Percentiles rank a stretch among this genome's conserved stretches.
Evolutionary conservation across 35 echinoderm and acorn worm genomes (phyloP).

Genomic region (Diadema setosum): DNA sequence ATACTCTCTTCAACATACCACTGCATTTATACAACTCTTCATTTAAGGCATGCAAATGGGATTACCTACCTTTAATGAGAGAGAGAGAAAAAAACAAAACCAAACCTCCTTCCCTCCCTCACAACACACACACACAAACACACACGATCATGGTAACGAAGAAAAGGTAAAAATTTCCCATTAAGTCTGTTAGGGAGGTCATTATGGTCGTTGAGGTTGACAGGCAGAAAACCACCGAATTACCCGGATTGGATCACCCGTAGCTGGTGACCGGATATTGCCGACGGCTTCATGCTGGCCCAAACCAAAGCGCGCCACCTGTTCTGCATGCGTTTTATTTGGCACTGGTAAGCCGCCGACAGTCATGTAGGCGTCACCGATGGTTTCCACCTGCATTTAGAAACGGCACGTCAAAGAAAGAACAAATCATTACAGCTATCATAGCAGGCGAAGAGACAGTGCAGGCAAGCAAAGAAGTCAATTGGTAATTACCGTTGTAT

Average conservation of each 20-base stretch:
- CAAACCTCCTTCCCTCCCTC: not conserved
- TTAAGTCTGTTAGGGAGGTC: not conserved
- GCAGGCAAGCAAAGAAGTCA: no score
- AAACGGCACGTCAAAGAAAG: no score
- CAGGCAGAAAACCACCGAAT: not conserved
- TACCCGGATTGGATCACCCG: slow-evolving; percentile 62
- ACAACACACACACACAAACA: not conserved
- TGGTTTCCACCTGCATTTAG: slow-evolving; percentile 75
- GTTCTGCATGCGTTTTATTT: slow-evolving; percentile 39
- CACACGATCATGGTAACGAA: not conserved
- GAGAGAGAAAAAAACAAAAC: not conserved
- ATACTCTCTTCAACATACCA: no score
- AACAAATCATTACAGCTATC: no score
- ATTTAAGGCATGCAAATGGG: no score
- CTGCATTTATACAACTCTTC: no score
- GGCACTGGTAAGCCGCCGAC: slow-evolving; percentile 67
- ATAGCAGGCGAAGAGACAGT: no score
- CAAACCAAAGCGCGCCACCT: slow-evolving; percentile 61
- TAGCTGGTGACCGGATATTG: slow-evolving; percentile 46
- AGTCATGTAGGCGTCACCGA: slow-evolving; percentile 94
- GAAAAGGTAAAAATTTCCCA: not conserved
- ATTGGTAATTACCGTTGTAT: no score
- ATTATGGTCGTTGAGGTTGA: not conserved
- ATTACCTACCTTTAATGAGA: not conserved
- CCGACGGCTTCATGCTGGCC: slow-evolving; percentile 41